phyloP scores from a whole-genome alignment of 2,113 vertebrate species.

The Plecotus auritus region DNA sequence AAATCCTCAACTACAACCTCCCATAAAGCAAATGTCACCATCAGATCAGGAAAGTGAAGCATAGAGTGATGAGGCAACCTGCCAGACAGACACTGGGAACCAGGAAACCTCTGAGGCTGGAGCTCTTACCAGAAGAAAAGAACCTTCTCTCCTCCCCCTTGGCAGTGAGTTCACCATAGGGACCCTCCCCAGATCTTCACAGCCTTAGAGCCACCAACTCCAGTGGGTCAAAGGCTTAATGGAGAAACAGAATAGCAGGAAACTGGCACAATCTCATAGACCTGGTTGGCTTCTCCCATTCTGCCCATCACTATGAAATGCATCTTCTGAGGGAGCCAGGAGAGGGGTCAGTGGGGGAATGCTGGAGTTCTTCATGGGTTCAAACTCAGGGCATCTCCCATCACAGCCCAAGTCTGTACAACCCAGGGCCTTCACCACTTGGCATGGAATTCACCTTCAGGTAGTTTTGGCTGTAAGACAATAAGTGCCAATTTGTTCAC shows the following conservation, averaged over 20 bases:
- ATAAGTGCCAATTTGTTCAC: background rate
- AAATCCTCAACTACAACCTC: background rate
- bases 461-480: background rate
- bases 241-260: background rate
- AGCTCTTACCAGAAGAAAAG: background rate
- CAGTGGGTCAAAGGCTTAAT: background rate
- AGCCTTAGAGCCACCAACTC: background rate
- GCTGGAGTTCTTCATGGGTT: accelerated
- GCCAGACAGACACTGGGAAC: accelerated
- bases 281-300: background rate
- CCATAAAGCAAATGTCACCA: background rate
- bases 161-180: background rate
- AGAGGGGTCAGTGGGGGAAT: background rate
- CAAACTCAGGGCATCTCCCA: background rate
- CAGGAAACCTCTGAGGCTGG: background rate
- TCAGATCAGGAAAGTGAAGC: background rate
- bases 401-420: background rate
- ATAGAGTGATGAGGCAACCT: background rate
- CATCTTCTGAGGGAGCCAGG: background rate
- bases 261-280: background rate
- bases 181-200: background rate
- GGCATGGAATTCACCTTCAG: background rate
- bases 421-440: background rate
- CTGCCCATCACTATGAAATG: background rate
- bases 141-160: background rate